Conservation (phyloP, 2,113 vertebrate species). For the Pelmatolapia mariae region DNA sequence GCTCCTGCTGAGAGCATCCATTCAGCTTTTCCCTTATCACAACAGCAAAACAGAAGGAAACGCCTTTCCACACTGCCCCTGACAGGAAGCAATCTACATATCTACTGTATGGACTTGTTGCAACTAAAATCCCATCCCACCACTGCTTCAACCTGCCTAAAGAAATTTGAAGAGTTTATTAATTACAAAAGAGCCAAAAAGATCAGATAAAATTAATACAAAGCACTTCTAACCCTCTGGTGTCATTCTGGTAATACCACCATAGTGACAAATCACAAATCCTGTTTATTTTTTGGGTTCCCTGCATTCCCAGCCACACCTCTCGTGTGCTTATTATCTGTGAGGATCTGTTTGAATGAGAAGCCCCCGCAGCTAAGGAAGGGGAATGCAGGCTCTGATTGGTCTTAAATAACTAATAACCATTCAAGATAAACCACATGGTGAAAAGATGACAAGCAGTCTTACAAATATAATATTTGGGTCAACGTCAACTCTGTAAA, state of each 20-base stretch:
- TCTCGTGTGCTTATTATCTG: neutral
- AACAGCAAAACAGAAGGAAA: slow-evolving; percentile 42
- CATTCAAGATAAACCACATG: neutral
- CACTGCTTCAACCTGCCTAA: slow-evolving; percentile 21
- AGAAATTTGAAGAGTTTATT: neutral
- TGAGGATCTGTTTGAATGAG: slow-evolving; percentile 36
- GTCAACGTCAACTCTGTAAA: neutral
- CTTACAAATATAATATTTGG: neutral
- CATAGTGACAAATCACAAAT: neutral
- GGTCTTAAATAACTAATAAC: neutral
- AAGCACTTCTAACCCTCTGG: neutral
- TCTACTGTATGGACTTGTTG: slow-evolving; percentile 27
- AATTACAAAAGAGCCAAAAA: neutral
- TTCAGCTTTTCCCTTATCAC: slow-evolving; percentile 29
- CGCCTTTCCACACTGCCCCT: slow-evolving; percentile 16
- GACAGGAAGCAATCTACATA: slow-evolving; percentile 54
- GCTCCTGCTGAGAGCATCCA: neutral
- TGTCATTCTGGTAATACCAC: neutral
- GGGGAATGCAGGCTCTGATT: neutral
- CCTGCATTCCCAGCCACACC: neutral
- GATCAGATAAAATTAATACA: neutral
- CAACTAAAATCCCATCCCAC: neutral
- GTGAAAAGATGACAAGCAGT: neutral
- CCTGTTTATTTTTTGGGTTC: neutral
- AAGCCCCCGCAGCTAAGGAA: slow-evolving; percentile 10